Percentiles rank a stretch among this genome's conserved stretches.
phyloP scores from a whole-genome alignment of 2,113 vertebrate genomes.

The Apodemus sylvaticus region DNA sequence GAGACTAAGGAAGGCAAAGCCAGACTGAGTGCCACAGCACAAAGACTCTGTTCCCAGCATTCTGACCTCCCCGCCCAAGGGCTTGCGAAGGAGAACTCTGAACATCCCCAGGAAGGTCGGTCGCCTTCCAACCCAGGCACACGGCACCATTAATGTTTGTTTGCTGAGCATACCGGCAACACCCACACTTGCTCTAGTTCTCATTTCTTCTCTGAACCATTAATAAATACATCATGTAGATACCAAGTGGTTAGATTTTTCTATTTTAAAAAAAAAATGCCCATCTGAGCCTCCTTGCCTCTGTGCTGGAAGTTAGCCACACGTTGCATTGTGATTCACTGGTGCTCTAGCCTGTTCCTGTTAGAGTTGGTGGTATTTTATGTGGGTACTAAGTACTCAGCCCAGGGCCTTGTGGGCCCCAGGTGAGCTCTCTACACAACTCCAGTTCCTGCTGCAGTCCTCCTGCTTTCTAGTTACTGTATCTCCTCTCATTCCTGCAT shows the following conservation, averaged over 20 bases:
- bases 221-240: slow-evolving; percentile 27
- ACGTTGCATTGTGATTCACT: neutral
- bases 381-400: neutral
- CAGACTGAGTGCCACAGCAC: neutral
- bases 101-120: neutral
- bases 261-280: neutral
- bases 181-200: neutral
- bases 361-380: neutral
- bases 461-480: neutral
- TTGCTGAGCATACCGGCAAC: neutral
- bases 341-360: neutral
- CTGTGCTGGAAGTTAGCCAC: slow-evolving; percentile 43
- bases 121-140: neutral
- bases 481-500: neutral
- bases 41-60: neutral
- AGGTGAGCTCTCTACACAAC: neutral
- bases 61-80: neutral
- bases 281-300: neutral
- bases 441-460: neutral
- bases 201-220: slow-evolving; percentile 16
- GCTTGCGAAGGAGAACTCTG: neutral
- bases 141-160: neutral
- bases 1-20: neutral
- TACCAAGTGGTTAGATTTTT: neutral
- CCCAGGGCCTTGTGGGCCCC: neutral